Conservation (phyloP, 2,888 invertebrate species). For the Drosophila lutescens region DNA sequence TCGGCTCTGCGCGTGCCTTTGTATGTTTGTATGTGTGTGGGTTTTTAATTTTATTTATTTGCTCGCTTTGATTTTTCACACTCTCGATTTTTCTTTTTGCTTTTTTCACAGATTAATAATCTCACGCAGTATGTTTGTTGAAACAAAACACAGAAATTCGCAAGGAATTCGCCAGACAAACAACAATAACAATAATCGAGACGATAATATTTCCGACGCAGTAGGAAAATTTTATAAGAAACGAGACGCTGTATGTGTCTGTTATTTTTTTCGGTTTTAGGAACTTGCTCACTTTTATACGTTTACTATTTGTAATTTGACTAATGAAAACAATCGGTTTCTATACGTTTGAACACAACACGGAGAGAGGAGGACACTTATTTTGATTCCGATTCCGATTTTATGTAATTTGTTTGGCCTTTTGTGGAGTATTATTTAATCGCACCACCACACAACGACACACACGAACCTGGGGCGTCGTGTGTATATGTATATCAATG, state of each 20-base stretch:
- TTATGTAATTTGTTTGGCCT: conserved; percentile 77
- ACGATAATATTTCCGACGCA: conserved; percentile 46
- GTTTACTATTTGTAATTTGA: conserved; percentile 24
- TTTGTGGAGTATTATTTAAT: conserved; percentile 78
- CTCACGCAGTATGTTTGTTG: conserved; percentile 19
- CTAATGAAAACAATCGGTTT: conserved; percentile 46
- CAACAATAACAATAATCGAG: conserved; percentile 33
- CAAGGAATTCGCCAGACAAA: conserved; percentile 51
- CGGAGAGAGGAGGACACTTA: conserved; percentile 37
- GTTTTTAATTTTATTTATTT: conserved; percentile 30
- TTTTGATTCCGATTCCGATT: conserved; percentile 38
- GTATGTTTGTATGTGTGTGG: conserved; percentile 10
- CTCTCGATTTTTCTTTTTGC: conserved; percentile 15
- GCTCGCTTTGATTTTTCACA: conserved; percentile 37
- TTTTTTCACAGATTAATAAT: conserved; percentile 46
- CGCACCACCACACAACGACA: conserved; percentile 51
- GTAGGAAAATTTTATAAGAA: conserved; percentile 35
- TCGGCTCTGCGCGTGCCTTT: conserved; percentile 33
- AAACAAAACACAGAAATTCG: conserved; percentile 42
- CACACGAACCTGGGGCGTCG: conserved; percentile 5
- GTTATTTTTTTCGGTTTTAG: conserved; percentile 9
- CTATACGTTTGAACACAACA: conserved; percentile 42
- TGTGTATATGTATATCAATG: conserved; percentile 30
- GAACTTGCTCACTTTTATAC: conserved; percentile 26
- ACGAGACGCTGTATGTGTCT: conserved; percentile 25